phyloP scores from a whole-genome alignment of 2,797 vertebrate species.

The Delichon dasypus region DNA sequence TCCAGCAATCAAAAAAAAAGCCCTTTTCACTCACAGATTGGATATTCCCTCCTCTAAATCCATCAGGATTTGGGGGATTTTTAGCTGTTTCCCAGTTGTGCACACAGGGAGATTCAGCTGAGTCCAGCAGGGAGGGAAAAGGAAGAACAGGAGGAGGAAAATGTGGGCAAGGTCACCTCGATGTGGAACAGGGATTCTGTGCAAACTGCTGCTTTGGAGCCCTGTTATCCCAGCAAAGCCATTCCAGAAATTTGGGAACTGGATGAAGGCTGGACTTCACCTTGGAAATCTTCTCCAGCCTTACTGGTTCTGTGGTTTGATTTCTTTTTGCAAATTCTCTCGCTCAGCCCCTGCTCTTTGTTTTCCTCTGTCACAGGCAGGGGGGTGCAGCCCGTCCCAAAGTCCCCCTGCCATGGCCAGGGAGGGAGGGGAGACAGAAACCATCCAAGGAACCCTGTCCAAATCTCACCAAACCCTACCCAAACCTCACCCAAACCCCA shows the following conservation, averaged over 20 bases:
- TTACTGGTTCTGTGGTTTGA: not conserved
- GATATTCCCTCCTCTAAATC: not conserved
- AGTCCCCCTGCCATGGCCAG: not conserved
- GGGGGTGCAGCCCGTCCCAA: not conserved
- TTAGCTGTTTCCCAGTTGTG: fast-evolving
- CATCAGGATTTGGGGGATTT: not conserved
- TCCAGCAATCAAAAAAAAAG: not conserved
- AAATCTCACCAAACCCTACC: not conserved
- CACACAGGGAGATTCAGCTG: not conserved
- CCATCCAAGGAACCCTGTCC: not conserved
- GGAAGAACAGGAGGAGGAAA: not conserved
- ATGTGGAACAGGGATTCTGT: not conserved
- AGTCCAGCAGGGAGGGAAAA: not conserved
- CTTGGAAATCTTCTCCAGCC: not conserved
- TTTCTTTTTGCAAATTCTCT: not conserved
- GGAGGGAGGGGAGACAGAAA: not conserved
- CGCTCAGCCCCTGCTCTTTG: not conserved
- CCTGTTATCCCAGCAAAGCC: not conserved
- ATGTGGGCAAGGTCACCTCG: not conserved
- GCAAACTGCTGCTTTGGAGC: not conserved
- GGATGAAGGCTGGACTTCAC: not conserved
- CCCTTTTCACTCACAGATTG: not conserved
- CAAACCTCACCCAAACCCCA: no score
- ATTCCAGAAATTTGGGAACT: not conserved
- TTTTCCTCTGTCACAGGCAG: not conserved